Base-by-base conservation (phyloP, 2,888 invertebrate genomes). In the Melanophora roralis region DNA sequence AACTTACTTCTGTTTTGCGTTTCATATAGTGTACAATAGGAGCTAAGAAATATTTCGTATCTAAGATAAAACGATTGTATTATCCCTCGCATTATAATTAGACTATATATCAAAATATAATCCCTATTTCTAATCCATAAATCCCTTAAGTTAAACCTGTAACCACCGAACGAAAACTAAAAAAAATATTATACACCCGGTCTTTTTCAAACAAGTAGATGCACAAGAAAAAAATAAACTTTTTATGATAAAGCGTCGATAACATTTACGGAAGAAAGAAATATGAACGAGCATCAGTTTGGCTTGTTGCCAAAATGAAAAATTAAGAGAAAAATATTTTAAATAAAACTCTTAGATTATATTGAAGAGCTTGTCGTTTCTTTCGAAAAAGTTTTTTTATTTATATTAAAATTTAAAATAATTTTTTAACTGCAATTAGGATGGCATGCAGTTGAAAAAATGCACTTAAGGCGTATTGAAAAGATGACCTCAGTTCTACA, bases 381-480 rank as follows among this genome's bases (percentile, higher is more conserved):
- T 43, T 19, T 14, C n/a, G n/a, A n/a, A n/a, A n/a, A n/a, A 27
- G 27, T 74, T 51, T 36, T 43, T 40, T 59, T 67, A 59, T 49
- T 34, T 67, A 34, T 34, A 47, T 38, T 62, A 38, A 65, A 45
- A 51, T 67, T 49, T 51, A 65, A 38, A 43, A 57, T 74, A 59
- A 67, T 67, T 2, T 45, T 43, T 65, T 65, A 69, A 57, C 69
- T 36, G 38, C 62, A 78, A 78, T 78, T 78, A 78, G 47, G 60
- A 78, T 74, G 74, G 68, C 78, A 74, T 74, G 74, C 74, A 74
- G 57, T 51, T 65, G 74, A 59, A 68, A 62, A 47, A 62, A 59
- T n/a, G n/a, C n/a, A n/a, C n/a, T n/a, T n/a, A n/a, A n/a, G n/a
- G n/a, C n/a, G n/a, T n/a, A n/a, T n/a, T n/a, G n/a, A n/a, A n/a